A percentile compares a stretch with the other conserved stretches of the same genome.
Evolutionary conservation across 2,888 invertebrate genomes (phyloP).

Genomic region (Drosophila neotestacea): DNA sequence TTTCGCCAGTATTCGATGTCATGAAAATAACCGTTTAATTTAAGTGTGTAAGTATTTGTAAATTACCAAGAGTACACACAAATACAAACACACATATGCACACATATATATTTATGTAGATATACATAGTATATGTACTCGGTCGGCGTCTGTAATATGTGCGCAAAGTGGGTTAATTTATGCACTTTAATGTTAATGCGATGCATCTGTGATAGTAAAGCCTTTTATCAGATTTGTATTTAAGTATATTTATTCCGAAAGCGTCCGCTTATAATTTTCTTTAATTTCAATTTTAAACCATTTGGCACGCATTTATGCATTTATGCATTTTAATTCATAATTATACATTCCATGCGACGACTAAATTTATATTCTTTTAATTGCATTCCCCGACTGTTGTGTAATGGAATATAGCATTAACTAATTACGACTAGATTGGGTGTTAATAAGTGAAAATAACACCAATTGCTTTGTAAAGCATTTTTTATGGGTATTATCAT

Average conservation of each 20-base stretch:
- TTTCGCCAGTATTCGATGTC: slow-evolving; percentile 33
- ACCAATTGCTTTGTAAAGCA: slow-evolving; percentile 23
- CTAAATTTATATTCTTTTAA: slow-evolving; percentile 74
- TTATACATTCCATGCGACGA: slow-evolving; percentile 51
- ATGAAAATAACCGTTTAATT: slow-evolving; percentile 55
- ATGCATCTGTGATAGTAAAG: slow-evolving; percentile 61
- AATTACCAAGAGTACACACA: slow-evolving; percentile 37
- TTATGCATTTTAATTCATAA: slow-evolving; percentile 59
- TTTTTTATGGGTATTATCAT: not conserved
- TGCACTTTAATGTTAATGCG: slow-evolving; percentile 76
- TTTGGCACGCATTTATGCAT: slow-evolving; percentile 59
- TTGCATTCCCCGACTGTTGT: slow-evolving; percentile 65
- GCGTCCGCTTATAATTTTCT: slow-evolving; percentile 62
- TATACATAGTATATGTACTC: not conserved
- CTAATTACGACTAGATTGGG: slow-evolving; percentile 67
- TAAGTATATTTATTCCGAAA: slow-evolving; percentile 53
- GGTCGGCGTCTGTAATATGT: slow-evolving; percentile 21
- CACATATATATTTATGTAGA: not conserved
- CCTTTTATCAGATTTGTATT: slow-evolving; percentile 74
- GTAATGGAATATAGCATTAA: slow-evolving; percentile 63
- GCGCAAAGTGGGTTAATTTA: slow-evolving; percentile 68
- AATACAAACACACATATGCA: slow-evolving; percentile 13
- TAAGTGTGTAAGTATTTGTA: slow-evolving; percentile 47
- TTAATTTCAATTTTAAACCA: slow-evolving; percentile 71
- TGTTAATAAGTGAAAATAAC: slow-evolving; percentile 58